phyloP scores from a whole-genome alignment of 1,140 invertebrate species.

The Coelopa frigida region DNA sequence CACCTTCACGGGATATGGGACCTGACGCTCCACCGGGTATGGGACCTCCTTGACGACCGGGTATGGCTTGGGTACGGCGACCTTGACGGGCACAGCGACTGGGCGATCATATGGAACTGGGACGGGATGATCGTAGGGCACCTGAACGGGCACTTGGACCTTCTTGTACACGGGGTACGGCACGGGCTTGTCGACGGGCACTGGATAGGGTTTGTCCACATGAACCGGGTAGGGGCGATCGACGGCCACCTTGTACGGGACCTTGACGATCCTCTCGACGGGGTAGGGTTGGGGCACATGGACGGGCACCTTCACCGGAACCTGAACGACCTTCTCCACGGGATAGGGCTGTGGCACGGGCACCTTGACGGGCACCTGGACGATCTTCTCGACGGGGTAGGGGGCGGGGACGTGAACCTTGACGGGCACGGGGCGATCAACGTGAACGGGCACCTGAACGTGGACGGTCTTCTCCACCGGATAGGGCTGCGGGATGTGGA shows the following conservation, averaged over 20 bases:
- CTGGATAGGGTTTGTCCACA: conserved; percentile 47
- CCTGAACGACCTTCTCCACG: conserved; percentile 41
- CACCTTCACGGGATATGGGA: conserved; percentile 54
- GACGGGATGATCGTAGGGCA: conserved; percentile 53
- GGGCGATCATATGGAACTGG: conserved; percentile 52
- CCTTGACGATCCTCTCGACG: conserved; percentile 32
- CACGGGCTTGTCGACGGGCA: conserved; percentile 50
- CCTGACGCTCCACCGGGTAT: conserved; percentile 53
- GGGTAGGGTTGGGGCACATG: conserved; percentile 50
- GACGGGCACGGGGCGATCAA: conserved; percentile 52
- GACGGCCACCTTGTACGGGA: conserved; percentile 47
- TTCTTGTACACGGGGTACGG: conserved; percentile 54
- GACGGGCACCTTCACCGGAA: conserved; percentile 47
- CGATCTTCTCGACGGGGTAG: conserved; percentile 44
- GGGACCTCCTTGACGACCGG: conserved; percentile 51
- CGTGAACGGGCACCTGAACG: conserved; percentile 44
- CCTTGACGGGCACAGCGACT: conserved; percentile 50
- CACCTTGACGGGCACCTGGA: conserved; percentile 46
- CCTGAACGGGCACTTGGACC: conserved; percentile 52
- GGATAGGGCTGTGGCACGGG: conserved; percentile 46
- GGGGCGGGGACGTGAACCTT: conserved; percentile 40
- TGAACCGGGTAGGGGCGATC: conserved; percentile 48
- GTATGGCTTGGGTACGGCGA: conserved; percentile 49
- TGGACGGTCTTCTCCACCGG: conserved; percentile 51
- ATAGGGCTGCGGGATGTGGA: conserved; percentile 61